phyloP scores from a whole-genome alignment of 1,140 invertebrate genomes.

The Polypedilum vanderplanki region DNA sequence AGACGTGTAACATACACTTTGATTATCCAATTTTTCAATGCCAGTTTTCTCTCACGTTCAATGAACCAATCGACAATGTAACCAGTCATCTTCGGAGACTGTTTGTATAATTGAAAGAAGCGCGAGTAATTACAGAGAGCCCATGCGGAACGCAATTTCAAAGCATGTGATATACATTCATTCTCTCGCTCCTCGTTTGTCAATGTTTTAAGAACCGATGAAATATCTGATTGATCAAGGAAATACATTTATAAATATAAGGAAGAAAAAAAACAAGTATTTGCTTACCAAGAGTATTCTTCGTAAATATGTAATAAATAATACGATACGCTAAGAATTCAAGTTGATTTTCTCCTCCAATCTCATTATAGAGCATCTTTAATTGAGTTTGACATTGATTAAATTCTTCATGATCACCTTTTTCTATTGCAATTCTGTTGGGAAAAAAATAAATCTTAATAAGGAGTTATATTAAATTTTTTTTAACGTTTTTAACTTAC shows the following conservation, averaged over 20 bases:
- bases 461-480: not conserved
- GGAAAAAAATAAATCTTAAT: not conserved
- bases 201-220: conserved; percentile 77
- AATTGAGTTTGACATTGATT: conserved; percentile 98
- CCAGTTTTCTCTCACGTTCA: conserved; percentile 81
- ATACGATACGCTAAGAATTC: conserved; percentile 96
- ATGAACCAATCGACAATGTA: conserved; percentile 97
- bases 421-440: conserved; percentile 86
- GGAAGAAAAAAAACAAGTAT: conserved; percentile 34
- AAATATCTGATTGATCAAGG: conserved; percentile 64
- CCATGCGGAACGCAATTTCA: conserved; percentile 85
- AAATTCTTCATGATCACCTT: conserved; percentile 96
- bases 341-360: conserved; percentile 63
- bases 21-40: conserved; percentile 77
- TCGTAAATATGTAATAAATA: conserved; percentile 95
- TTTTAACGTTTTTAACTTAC: not conserved
- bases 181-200: conserved; percentile 70
- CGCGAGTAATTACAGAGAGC: conserved; percentile 81
- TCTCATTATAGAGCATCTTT: conserved; percentile 79
- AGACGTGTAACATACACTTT: conserved; percentile 81
- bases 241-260: conserved; percentile 39
- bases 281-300: conserved; percentile 83
- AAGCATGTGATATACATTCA: conserved; percentile 77
- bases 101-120: conserved; percentile 83
- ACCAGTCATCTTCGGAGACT: conserved; percentile 88